These are phyloP conservation scores for Cerastis rubricosa DNA, from an alignment of 2,888 invertebrate genomes.

Conservation along the genomic window DNA sequence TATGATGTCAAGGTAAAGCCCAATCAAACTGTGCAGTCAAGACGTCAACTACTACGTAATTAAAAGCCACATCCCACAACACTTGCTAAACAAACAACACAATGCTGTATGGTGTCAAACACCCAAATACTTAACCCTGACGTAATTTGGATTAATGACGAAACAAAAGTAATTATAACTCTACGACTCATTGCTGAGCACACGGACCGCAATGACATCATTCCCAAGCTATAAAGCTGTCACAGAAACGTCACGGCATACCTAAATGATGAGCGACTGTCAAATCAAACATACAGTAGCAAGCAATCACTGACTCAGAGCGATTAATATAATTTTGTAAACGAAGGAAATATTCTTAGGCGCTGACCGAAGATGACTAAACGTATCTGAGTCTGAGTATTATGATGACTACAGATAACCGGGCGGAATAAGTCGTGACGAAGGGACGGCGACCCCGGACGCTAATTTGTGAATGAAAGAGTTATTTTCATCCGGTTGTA, in stretches of 20 bases:
- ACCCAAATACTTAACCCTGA: slow-evolving; percentile 49
- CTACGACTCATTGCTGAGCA: slow-evolving; percentile 59
- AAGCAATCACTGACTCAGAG: slow-evolving; percentile 68
- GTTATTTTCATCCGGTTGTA: slow-evolving; percentile 69
- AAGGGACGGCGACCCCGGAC: slow-evolving; percentile 78
- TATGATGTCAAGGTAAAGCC: slow-evolving; percentile 60
- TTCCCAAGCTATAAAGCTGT: slow-evolving; percentile 70
- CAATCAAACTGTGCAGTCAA: slow-evolving; percentile 53
- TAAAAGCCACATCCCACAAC: slow-evolving; percentile 42
- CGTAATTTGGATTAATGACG: slow-evolving; percentile 63
- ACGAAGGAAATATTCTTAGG: slow-evolving; percentile 49
- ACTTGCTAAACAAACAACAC: slow-evolving; percentile 51
- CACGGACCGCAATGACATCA: slow-evolving; percentile 82
- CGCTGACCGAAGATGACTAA: slow-evolving; percentile 59
- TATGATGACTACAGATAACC: slow-evolving; percentile 46
- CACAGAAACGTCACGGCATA: slow-evolving; percentile 79
- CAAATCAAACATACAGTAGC: slow-evolving; percentile 67
- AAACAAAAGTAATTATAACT: slow-evolving; percentile 57
- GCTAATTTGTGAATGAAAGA: slow-evolving; percentile 66
- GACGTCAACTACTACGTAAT: slow-evolving; percentile 42
- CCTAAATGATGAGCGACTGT: slow-evolving; percentile 77
- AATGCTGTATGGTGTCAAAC: slow-evolving; percentile 41
- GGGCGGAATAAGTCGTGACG: slow-evolving; percentile 56
- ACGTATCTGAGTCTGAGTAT: slow-evolving; percentile 37
- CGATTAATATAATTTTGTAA: slow-evolving; percentile 48